These are phyloP conservation scores for Rhinichthys klamathensis DNA, from an alignment of 2,113 vertebrate genomes.

Conservation along the genomic window DNA sequence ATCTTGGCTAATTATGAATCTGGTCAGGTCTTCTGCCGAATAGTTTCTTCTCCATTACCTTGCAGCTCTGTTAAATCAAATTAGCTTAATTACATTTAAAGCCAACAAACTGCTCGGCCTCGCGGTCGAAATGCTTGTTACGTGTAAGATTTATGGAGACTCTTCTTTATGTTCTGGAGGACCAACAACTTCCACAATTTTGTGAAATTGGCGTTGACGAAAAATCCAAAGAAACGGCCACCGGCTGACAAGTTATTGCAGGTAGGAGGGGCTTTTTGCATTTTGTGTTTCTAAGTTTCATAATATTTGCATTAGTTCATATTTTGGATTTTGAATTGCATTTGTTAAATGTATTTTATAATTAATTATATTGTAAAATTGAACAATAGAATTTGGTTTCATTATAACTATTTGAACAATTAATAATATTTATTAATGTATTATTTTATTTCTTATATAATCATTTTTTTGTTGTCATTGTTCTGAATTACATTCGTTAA, in stretches of 20 bases:
- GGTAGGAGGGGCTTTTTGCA: slow-evolving; percentile 66
- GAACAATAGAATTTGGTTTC: neutral
- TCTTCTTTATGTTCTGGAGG: slow-evolving; percentile 68
- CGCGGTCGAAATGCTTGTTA: neutral
- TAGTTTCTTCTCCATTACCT: slow-evolving; percentile 29
- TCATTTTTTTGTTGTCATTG: no score
- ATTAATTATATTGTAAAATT: no score
- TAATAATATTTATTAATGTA: no score
- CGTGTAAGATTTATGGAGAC: neutral
- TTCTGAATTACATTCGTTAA: no score
- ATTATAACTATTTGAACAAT: neutral
- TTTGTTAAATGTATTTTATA: neutral
- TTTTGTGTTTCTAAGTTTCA: neutral
- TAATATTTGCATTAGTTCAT: neutral
- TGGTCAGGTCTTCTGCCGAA: neutral
- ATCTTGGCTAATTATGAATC: slow-evolving; percentile 32
- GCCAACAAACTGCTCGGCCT: neutral
- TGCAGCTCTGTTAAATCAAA: slow-evolving; percentile 40
- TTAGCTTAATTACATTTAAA: slow-evolving; percentile 28
- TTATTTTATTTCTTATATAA: neutral
- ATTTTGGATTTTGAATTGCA: neutral
- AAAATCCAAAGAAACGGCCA: slow-evolving; percentile 87
- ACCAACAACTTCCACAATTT: slow-evolving; percentile 88
- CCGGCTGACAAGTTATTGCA: slow-evolving; percentile 85
- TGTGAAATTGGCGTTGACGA: slow-evolving; percentile 87